A percentile compares a stretch with the other conserved stretches of the same genome.
Evolutionary conservation across 2,797 vertebrate genomes (phyloP).

Genomic region (Pseudocheirus occidentalis): DNA sequence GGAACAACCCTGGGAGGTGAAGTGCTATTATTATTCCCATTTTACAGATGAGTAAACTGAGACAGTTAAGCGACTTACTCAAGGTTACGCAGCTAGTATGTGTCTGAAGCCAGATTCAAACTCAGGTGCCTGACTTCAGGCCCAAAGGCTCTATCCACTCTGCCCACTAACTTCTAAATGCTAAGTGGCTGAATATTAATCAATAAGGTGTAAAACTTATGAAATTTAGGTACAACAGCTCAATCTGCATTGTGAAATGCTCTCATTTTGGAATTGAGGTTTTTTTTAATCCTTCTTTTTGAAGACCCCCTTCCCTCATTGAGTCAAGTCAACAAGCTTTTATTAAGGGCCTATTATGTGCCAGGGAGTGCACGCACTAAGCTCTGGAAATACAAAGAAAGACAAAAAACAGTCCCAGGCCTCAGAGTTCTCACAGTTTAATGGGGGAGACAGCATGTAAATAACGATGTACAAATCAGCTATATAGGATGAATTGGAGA

Average conservation of each 20-base stretch:
- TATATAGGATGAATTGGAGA: not conserved
- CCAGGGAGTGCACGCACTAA: too few species aligned
- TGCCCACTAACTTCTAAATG: not conserved
- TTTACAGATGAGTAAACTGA: slow-evolving; percentile 3
- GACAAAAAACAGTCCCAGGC: not conserved
- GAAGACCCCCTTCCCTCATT: not conserved
- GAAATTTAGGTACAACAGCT: not conserved
- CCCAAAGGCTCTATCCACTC: not conserved
- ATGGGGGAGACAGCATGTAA: not conserved
- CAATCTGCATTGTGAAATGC: not conserved
- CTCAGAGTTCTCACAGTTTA: not conserved
- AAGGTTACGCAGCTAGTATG: not conserved
- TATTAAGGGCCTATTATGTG: not conserved
- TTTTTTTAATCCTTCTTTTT: not conserved
- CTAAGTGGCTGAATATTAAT: not conserved
- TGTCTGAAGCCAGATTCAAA: not conserved
- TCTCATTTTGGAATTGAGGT: not conserved
- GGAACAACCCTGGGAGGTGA: not conserved
- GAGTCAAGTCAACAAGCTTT: not conserved
- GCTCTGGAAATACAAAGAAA: not conserved
- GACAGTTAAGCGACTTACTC: slow-evolving; percentile 1
- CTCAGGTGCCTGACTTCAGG: not conserved
- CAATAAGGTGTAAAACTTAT: not conserved
- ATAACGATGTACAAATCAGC: not conserved
- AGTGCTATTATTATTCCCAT: not conserved